Conservation (phyloP, 2,113 vertebrate species). For the Choloepus hoffmanni region DNA sequence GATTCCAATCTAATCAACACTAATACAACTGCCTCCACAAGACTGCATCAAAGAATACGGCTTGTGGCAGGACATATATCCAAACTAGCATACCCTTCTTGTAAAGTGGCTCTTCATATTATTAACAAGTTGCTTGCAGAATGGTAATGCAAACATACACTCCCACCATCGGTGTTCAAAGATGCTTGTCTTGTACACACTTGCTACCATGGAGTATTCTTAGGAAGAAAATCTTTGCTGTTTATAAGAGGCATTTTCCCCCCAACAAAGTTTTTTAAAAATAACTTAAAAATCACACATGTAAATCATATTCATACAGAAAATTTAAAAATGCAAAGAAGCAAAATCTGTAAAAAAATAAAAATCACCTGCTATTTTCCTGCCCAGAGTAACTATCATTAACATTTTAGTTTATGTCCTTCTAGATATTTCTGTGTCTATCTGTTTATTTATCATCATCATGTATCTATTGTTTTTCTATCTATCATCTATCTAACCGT, state of each 20-base stretch:
- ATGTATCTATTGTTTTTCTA: too few species aligned
- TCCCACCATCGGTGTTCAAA: rapidly evolving
- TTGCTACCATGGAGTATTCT: background rate
- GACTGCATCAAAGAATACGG: too few species aligned
- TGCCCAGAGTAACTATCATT: background rate
- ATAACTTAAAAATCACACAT: background rate
- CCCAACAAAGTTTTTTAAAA: background rate
- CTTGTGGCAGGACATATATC: too few species aligned
- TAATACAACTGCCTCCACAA: too few species aligned
- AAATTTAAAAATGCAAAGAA: background rate
- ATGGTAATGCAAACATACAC: rapidly evolving
- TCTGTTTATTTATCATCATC: background rate
- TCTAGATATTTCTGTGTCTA: background rate
- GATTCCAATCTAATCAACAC: too few species aligned
- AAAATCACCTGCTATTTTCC: background rate
- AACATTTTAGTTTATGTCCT: background rate
- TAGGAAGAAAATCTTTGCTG: background rate
- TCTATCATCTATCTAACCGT: too few species aligned
- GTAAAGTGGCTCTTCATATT: background rate
- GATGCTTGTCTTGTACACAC: rapidly evolving
- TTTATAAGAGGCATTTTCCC: background rate
- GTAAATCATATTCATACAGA: background rate
- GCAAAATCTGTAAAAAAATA: background rate
- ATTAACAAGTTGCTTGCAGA: background rate
- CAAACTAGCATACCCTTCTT: too few species aligned